Evolutionary conservation across 2,113 vertebrate species (phyloP).

Genomic region (Chaetops frenatus): DNA sequence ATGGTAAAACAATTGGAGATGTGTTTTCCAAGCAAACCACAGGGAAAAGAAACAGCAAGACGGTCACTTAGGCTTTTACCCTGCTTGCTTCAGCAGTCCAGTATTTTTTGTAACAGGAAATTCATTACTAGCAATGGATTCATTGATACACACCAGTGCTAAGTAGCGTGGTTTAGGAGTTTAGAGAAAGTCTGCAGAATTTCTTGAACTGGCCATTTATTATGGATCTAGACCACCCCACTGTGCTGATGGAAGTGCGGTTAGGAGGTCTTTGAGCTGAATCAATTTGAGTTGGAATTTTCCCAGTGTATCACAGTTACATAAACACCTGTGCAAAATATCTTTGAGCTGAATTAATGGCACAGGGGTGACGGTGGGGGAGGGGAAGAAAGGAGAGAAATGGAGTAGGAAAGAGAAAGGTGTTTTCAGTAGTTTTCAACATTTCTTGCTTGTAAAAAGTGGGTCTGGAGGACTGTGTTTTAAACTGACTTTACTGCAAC

Average conservation of each 20-base stretch:
- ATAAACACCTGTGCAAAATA: slow-evolving; percentile 48
- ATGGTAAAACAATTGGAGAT: neutral
- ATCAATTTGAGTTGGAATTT: slow-evolving; percentile 31
- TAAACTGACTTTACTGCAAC: neutral
- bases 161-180: neutral
- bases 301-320: slow-evolving; percentile 50
- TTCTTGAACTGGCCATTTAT: neutral
- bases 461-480: neutral
- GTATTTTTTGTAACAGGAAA: neutral
- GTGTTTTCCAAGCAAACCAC: neutral
- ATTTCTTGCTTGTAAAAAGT: neutral
- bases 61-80: neutral
- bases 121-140: neutral
- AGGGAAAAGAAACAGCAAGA: neutral
- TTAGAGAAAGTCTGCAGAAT: neutral
- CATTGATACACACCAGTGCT: neutral
- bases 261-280: slow-evolving; percentile 1
- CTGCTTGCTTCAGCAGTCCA: neutral
- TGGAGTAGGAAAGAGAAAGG: neutral
- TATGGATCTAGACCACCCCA: neutral
- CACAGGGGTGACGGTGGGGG: neutral
- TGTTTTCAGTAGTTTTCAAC: neutral
- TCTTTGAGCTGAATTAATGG: slow-evolving; percentile 32
- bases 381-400: neutral
- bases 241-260: neutral